These are phyloP conservation scores for Mythimna lalbum DNA, from an alignment of 2,888 invertebrate species.

Conservation along the genomic window DNA sequence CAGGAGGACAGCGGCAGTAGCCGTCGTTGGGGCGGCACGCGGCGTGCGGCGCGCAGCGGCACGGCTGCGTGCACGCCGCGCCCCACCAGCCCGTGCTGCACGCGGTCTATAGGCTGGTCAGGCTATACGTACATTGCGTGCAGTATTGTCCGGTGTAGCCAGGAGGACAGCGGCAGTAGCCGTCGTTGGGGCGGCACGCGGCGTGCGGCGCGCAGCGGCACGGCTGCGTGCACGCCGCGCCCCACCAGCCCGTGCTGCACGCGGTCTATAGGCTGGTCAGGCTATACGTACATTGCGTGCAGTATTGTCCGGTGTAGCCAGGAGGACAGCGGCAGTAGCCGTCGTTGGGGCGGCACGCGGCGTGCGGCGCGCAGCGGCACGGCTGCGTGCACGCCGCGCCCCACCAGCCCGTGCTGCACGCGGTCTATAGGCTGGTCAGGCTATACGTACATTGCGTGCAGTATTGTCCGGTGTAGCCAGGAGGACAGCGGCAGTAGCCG, in stretches of 20 bases:
- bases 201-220: conserved; percentile 95
- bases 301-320: conserved; percentile 95
- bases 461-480: conserved; percentile 95
- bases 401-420: conserved; percentile 92
- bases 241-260: conserved; percentile 92
- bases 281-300: conserved; percentile 93
- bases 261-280: conserved; percentile 77
- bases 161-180: conserved; percentile 95
- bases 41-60: conserved; percentile 94
- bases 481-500: conserved; percentile 95
- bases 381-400: conserved; percentile 95
- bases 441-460: conserved; percentile 94
- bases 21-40: conserved; percentile 96
- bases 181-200: conserved; percentile 95
- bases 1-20: conserved; percentile 94
- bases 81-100: conserved; percentile 93
- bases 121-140: conserved; percentile 92
- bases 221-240: conserved; percentile 95
- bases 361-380: conserved; percentile 95
- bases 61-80: conserved; percentile 95
- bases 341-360: conserved; percentile 95
- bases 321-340: conserved; percentile 95
- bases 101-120: conserved; percentile 78
- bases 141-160: conserved; percentile 96
- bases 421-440: conserved; percentile 71